phyloP scores from a whole-genome alignment of 2,797 vertebrate species.

The Novumbra hubbsi region DNA sequence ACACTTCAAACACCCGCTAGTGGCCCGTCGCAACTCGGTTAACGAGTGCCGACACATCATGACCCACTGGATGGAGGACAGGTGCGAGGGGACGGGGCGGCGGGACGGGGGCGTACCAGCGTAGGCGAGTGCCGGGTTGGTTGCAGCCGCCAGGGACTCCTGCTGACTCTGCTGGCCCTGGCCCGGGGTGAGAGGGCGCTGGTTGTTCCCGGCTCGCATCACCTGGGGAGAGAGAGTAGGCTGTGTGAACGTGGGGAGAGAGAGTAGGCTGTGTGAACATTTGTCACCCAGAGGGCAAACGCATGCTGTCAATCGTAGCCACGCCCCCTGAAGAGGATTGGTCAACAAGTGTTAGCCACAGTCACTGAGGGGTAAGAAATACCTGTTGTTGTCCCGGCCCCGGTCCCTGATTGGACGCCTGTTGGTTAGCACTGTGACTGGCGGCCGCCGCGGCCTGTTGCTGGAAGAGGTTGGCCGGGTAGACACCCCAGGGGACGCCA shows the following conservation, averaged over 20 bases:
- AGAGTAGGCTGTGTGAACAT: no score
- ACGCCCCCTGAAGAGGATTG: no score
- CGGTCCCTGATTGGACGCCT: slow-evolving; percentile 88
- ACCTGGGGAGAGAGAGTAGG: slow-evolving; percentile 78
- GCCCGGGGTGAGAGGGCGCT: slow-evolving; percentile 92
- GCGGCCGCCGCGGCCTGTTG: slow-evolving; percentile 88
- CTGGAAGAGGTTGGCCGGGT: slow-evolving; percentile 97
- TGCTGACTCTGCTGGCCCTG: slow-evolving; percentile 95
- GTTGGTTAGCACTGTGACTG: slow-evolving; percentile 91
- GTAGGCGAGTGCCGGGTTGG: slow-evolving; percentile 92
- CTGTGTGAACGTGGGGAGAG: background rate
- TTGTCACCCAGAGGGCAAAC: background rate
- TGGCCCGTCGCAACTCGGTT: background rate
- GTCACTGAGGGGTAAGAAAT: background rate
- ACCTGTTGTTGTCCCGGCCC: slow-evolving; percentile 87
- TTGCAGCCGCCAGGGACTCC: slow-evolving; percentile 87
- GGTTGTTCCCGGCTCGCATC: slow-evolving; percentile 88
- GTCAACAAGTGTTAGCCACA: background rate
- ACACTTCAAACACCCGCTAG: background rate
- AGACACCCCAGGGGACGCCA: slow-evolving; percentile 96
- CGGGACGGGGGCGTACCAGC: slow-evolving; percentile 79
- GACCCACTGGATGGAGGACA: no score
- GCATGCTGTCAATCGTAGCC: background rate
- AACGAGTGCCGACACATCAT: background rate
- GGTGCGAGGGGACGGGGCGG: no score